These are phyloP conservation scores for Pardalotus punctatus DNA, from an alignment of 2,113 vertebrate species.

Conservation along the genomic window DNA sequence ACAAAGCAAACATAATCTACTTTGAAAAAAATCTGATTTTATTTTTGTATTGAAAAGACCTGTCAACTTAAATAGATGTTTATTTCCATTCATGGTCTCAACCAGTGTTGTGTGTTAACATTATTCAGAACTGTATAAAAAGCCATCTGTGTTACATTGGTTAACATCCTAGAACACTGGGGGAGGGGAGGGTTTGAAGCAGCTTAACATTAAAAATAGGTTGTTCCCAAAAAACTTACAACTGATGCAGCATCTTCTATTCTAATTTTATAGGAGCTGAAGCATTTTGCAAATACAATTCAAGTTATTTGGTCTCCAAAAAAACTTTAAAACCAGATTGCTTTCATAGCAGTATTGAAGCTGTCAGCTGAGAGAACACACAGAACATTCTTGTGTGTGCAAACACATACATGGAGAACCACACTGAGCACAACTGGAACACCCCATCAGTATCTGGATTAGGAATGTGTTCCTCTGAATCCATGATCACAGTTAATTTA, in stretches of 20 bases:
- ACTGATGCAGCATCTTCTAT: slow-evolving; percentile 55
- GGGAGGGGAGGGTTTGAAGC: slow-evolving; percentile 41
- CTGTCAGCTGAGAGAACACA: slow-evolving; percentile 25
- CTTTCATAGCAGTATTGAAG: slow-evolving; percentile 39
- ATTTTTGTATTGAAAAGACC: slow-evolving; percentile 75
- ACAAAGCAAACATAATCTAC: slow-evolving; percentile 63
- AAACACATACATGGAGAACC: slow-evolving; percentile 1
- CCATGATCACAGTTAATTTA: slow-evolving; percentile 40
- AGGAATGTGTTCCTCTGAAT: neutral
- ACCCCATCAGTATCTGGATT: neutral
- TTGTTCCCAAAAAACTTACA: slow-evolving; percentile 53
- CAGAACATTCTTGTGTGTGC: neutral
- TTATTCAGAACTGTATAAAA: slow-evolving; percentile 66
- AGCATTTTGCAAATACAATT: slow-evolving; percentile 56
- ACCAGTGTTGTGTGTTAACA: slow-evolving; percentile 62
- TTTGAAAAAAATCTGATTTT: slow-evolving; percentile 74
- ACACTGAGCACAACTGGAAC: slow-evolving; percentile 24
- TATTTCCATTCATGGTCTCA: slow-evolving; percentile 65
- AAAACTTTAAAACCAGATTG: slow-evolving; percentile 43
- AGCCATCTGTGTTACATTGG: slow-evolving; percentile 53
- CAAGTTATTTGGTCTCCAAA: slow-evolving; percentile 45
- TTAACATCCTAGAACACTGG: slow-evolving; percentile 58
- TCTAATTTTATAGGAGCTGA: slow-evolving; percentile 61
- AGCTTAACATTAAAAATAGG: slow-evolving; percentile 62
- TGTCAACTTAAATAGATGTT: slow-evolving; percentile 65